Conservation (phyloP, 2,113 vertebrate genomes). For the Crotalus horridus region DNA sequence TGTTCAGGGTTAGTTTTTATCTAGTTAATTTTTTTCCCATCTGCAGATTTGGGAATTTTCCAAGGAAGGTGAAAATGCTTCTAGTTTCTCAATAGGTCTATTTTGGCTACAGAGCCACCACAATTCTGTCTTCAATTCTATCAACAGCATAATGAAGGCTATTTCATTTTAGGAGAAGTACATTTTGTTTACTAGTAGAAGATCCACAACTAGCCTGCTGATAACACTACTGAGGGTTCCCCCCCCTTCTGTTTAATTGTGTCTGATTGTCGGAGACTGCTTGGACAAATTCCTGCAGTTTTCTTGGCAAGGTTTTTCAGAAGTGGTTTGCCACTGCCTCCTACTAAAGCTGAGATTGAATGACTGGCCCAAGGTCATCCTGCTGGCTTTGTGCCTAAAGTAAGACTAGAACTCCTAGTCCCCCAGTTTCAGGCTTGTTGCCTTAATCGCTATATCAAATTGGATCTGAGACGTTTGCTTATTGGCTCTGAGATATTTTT, state of each 20-base stretch:
- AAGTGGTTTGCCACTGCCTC: neutral
- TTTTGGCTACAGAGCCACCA: neutral
- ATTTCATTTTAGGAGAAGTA: neutral
- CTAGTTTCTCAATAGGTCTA: neutral
- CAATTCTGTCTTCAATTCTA: neutral
- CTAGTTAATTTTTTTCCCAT: neutral
- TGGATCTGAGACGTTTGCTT: neutral
- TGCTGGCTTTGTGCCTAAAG: neutral
- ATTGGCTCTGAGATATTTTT: neutral
- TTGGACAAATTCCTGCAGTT: neutral
- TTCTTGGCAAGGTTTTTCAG: neutral
- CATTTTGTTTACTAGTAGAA: rapidly evolving
- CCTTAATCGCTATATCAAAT: neutral
- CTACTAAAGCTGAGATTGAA: neutral
- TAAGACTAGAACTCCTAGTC: neutral
- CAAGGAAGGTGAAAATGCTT: neutral
- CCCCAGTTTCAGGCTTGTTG: neutral
- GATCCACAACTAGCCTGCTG: neutral
- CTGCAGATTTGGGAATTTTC: neutral
- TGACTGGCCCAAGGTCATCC: neutral
- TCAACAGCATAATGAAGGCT: neutral
- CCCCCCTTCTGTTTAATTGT: neutral
- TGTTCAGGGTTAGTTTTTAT: neutral
- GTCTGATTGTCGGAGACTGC: neutral
- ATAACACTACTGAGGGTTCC: neutral